These are phyloP conservation scores for Pachliopta kotzebuea DNA, from an alignment of 2,888 invertebrate genomes.

Conservation along the genomic window DNA sequence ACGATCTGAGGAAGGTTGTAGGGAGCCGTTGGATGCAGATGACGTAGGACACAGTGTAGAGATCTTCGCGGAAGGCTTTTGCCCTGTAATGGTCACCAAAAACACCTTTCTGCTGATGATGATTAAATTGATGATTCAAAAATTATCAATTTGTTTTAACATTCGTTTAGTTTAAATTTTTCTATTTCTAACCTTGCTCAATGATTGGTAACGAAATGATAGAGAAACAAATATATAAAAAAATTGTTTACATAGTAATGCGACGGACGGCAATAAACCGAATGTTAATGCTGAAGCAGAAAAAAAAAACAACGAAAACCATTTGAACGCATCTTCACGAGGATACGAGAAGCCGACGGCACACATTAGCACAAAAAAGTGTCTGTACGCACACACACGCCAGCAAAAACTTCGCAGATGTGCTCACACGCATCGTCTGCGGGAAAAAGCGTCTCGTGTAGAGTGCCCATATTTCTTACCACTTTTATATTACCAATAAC, in stretches of 20 bases:
- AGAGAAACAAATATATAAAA: not conserved
- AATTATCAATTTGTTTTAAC: too few relatives aligned
- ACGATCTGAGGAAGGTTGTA: too few relatives aligned
- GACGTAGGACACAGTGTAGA: too few relatives aligned
- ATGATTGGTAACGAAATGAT: not conserved
- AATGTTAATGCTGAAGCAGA: conserved; percentile 46
- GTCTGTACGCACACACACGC: conserved; percentile 39
- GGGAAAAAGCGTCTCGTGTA: conserved; percentile 55
- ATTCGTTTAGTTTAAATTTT: too few relatives aligned
- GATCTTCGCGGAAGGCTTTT: too few relatives aligned
- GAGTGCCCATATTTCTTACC: conserved; percentile 36
- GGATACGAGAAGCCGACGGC: conserved; percentile 46
- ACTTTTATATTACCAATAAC: not conserved
- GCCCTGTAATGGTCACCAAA: too few relatives aligned
- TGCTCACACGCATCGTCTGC: conserved; percentile 62
- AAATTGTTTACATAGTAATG: conserved; percentile 20
- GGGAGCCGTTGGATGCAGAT: too few relatives aligned
- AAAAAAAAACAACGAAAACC: conserved; percentile 45
- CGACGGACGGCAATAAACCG: conserved; percentile 38
- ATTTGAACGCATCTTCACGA: conserved; percentile 46
- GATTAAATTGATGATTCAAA: too few relatives aligned
- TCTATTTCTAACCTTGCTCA: not conserved
- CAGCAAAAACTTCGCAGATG: conserved; percentile 65
- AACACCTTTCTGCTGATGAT: too few relatives aligned
- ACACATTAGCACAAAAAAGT: conserved; percentile 52